These are phyloP conservation scores for Peromyscus maniculatus DNA, from an alignment of 2,113 vertebrate species.

Conservation along the genomic window DNA sequence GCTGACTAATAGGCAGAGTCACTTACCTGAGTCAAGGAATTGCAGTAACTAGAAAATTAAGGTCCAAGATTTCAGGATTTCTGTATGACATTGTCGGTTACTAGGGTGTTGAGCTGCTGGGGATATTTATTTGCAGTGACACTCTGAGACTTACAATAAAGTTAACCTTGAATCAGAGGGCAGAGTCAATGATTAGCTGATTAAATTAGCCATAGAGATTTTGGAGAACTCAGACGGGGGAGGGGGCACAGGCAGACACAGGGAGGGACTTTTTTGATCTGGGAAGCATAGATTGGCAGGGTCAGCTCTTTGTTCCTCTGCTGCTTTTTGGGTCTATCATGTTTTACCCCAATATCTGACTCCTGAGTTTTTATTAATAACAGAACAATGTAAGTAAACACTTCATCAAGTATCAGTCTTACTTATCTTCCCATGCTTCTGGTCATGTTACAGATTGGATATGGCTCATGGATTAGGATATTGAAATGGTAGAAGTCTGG, in stretches of 20 bases:
- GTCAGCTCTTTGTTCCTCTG: not conserved
- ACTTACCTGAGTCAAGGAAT: conserved; percentile 8
- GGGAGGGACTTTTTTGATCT: not conserved
- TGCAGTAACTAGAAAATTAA: conserved; percentile 23
- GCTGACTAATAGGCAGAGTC: not conserved
- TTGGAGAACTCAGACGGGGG: not conserved
- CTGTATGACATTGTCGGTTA: not conserved
- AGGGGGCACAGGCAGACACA: not conserved
- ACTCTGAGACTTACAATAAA: not conserved
- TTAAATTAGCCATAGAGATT: not conserved
- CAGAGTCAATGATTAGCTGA: too few relatives aligned
- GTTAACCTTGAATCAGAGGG: not conserved
- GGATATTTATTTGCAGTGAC: not conserved
- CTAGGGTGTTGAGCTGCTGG: too few relatives aligned
- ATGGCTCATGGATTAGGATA: not conserved
- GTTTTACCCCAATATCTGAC: not conserved
- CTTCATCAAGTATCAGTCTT: not conserved
- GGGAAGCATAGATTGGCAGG: not conserved
- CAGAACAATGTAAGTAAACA: not conserved
- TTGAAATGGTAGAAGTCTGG: not conserved
- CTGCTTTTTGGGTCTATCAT: not conserved
- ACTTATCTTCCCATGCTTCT: not conserved
- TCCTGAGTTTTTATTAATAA: not conserved
- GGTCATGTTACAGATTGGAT: too few relatives aligned
- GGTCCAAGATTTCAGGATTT: too few relatives aligned